phyloP scores from a whole-genome alignment of 2,888 invertebrate genomes.

The Timema cristinae region DNA sequence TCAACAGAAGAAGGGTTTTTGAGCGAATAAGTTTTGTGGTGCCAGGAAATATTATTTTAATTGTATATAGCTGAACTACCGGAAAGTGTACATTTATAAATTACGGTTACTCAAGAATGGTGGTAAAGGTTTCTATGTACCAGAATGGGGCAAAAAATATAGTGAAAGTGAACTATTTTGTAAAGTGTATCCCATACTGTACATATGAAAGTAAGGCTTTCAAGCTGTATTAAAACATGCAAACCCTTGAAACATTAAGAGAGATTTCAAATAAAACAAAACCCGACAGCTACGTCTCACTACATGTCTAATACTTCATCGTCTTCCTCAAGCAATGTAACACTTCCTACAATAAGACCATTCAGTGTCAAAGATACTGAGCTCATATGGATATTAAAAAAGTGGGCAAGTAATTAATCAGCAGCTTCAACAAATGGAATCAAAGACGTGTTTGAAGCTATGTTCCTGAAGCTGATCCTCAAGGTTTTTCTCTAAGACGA shows the following conservation, averaged over 20 bases:
- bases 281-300: conserved; percentile 11
- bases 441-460: conserved; percentile 14
- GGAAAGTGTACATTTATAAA: conserved; percentile 1
- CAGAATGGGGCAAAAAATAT: conserved; percentile 4
- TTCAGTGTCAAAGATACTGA: background rate
- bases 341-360: background rate
- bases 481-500: background rate
- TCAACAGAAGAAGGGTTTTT: too few relatives aligned
- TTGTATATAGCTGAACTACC: background rate
- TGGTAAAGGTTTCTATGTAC: background rate
- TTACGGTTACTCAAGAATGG: conserved; percentile 5
- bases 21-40: too few relatives aligned
- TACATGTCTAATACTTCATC: background rate
- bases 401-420: conserved; percentile 3
- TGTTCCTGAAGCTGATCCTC: conserved; percentile 9
- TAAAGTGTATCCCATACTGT: conserved; percentile 8
- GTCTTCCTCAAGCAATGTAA: background rate
- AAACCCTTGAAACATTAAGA: conserved; percentile 12
- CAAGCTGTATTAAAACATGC: background rate
- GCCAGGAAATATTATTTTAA: too few relatives aligned
- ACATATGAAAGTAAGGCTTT: conserved; percentile 11
- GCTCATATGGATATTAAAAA: conserved; percentile 10
- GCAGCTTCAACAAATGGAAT: background rate
- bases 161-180: conserved; percentile 4
- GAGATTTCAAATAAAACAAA: background rate